Evolutionary conservation across 2,888 invertebrate genomes (phyloP).

Genomic region (Dynastes tityus): DNA sequence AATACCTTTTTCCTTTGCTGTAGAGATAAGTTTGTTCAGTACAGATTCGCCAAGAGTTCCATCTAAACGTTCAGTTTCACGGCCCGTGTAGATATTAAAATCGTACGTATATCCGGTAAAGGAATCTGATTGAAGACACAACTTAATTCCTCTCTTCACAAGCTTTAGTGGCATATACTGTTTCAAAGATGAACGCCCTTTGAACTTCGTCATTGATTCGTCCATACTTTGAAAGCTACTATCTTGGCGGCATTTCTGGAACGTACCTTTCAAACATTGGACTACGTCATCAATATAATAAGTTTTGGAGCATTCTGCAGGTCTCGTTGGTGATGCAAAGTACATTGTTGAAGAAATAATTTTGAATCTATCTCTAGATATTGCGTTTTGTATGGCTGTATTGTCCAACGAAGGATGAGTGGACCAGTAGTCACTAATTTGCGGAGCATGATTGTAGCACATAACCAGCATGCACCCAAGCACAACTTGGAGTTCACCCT

Average conservation of each 20-base stretch:
- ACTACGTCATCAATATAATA: constrained; percentile 22
- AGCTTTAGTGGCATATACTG: too few relatives aligned
- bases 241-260: too few relatives aligned
- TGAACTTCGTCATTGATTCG: too few relatives aligned
- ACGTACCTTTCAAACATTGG: too few relatives aligned
- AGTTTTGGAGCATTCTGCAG: constrained; percentile 34
- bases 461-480: neutral
- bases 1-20: constrained; percentile 44
- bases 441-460: neutral
- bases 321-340: constrained; percentile 24
- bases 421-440: constrained; percentile 44
- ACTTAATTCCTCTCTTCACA: constrained; percentile 43
- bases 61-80: constrained; percentile 49
- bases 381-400: constrained; percentile 19
- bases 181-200: too few relatives aligned
- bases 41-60: constrained; percentile 56
- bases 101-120: neutral
- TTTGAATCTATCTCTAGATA: constrained; percentile 12
- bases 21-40: constrained; percentile 54
- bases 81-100: constrained; percentile 52
- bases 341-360: neutral
- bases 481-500: neutral
- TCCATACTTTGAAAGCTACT: too few relatives aligned
- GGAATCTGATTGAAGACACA: neutral
- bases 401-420: constrained; percentile 35